A percentile compares a stretch with the other conserved stretches of the same genome.
Conservation (phyloP, 2,888 invertebrate genomes). For the Pristionchus exspectatus region DNA sequence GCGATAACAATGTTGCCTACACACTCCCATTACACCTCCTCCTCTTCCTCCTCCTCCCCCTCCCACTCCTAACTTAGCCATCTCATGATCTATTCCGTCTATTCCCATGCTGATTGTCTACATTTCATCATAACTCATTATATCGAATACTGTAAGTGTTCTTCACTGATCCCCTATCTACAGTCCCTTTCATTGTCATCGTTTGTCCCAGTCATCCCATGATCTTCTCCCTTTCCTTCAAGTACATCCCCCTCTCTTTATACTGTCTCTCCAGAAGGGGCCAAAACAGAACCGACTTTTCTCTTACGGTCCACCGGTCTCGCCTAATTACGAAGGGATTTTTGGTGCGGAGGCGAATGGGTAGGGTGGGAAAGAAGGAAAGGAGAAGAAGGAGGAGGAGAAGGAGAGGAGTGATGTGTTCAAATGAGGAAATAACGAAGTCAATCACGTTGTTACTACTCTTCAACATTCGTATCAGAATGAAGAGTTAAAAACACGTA, state of each 20-base stretch:
- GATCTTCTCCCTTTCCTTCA: neutral
- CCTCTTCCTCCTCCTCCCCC: neutral
- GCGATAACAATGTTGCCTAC: slow-evolving; percentile 46
- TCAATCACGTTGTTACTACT: neutral
- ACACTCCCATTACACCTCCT: slow-evolving; percentile 25
- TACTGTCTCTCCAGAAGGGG: neutral
- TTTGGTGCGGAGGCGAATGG: slow-evolving; percentile 9
- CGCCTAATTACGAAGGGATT: slow-evolving; percentile 10
- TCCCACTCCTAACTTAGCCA: slow-evolving; percentile 2
- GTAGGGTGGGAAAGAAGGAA: slow-evolving; percentile 6
- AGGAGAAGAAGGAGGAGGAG: neutral
- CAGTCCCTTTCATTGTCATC: slow-evolving; percentile 12
- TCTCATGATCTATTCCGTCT: neutral
- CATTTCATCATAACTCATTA: neutral
- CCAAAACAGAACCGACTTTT: slow-evolving; percentile 12
- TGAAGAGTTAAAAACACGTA: neutral
- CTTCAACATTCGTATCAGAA: slow-evolving; percentile 1
- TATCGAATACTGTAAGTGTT: neutral
- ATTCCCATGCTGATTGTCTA: neutral
- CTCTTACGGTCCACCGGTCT: neutral
- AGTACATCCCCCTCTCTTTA: neutral
- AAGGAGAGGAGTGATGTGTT: neutral
- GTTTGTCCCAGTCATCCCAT: neutral
- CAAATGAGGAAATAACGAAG: neutral
- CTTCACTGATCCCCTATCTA: neutral